Evolutionary conservation across 2,113 vertebrate genomes (phyloP).

Genomic region (Rutilus rutilus): DNA sequence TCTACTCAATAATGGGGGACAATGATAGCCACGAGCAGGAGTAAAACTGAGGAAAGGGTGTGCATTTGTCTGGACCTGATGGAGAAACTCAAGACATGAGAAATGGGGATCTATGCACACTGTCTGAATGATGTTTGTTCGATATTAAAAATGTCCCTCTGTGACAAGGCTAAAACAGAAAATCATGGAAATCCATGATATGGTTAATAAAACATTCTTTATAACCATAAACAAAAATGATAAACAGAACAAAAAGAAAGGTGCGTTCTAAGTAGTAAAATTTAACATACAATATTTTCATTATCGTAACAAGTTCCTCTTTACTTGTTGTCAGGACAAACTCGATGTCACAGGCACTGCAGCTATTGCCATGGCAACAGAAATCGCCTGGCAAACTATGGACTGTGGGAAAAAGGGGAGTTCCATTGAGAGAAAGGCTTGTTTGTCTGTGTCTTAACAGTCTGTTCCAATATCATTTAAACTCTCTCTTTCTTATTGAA

Average conservation of each 20-base stretch:
- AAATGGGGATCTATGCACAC: slow-evolving; percentile 14
- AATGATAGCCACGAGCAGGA: neutral
- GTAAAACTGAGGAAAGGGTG: neutral
- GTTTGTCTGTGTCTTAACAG: slow-evolving; percentile 16
- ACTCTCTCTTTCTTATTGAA: neutral
- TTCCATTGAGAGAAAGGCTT: slow-evolving; percentile 18
- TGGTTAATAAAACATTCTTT: neutral
- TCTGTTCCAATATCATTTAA: neutral
- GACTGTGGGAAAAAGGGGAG: slow-evolving; percentile 4
- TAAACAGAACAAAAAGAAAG: neutral
- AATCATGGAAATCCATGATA: neutral
- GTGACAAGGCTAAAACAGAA: neutral
- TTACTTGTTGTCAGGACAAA: slow-evolving; percentile 44
- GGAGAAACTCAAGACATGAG: slow-evolving; percentile 39
- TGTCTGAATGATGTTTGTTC: neutral
- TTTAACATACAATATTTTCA: slow-evolving; percentile 45
- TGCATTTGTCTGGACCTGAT: slow-evolving; percentile 14
- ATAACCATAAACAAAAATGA: slow-evolving; percentile 59
- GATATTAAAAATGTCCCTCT: neutral
- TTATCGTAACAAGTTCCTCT: slow-evolving; percentile 23
- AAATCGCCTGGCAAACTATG: slow-evolving; percentile 29
- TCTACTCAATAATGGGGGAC: slow-evolving; percentile 34
- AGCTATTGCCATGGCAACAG: slow-evolving; percentile 48
- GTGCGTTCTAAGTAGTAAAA: neutral
- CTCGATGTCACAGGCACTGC: slow-evolving; percentile 36